Evolutionary conservation across 2,113 vertebrate species (phyloP).

Genomic region (Macrotis lagotis): DNA sequence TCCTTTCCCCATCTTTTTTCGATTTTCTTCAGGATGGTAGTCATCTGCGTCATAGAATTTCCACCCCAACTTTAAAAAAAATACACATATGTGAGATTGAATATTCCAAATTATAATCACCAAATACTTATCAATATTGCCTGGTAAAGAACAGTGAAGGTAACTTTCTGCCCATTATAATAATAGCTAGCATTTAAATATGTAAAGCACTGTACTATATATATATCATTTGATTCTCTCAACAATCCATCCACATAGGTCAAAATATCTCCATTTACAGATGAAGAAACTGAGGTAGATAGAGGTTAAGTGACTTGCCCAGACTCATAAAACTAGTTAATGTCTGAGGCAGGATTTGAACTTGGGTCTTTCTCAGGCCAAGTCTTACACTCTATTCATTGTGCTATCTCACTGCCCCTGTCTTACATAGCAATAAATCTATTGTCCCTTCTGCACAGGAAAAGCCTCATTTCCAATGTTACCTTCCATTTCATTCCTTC

Average conservation of each 20-base stretch:
- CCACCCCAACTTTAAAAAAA: slow-evolving; percentile 88
- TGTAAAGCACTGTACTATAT: background rate
- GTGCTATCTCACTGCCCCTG: background rate
- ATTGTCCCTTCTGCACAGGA: background rate
- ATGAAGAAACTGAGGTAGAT: background rate
- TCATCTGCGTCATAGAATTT: slow-evolving; percentile 92
- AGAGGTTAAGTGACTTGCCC: background rate
- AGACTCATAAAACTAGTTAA: background rate
- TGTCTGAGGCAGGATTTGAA: background rate
- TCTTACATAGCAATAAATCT: background rate
- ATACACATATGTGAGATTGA: background rate
- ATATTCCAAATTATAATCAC: background rate
- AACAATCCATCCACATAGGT: background rate
- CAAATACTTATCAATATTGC: fast-evolving
- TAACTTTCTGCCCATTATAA: background rate
- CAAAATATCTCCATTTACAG: background rate
- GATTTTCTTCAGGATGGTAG: slow-evolving; percentile 90
- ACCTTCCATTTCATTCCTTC: background rate
- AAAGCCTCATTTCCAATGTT: background rate
- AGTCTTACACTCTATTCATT: background rate
- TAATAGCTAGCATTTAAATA: background rate
- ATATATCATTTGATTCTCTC: background rate
- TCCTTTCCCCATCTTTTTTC: slow-evolving; percentile 89
- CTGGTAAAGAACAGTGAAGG: background rate
- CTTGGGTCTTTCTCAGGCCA: background rate